phyloP scores from a whole-genome alignment of 2,113 vertebrate genomes.

The Junco hyemalis region DNA sequence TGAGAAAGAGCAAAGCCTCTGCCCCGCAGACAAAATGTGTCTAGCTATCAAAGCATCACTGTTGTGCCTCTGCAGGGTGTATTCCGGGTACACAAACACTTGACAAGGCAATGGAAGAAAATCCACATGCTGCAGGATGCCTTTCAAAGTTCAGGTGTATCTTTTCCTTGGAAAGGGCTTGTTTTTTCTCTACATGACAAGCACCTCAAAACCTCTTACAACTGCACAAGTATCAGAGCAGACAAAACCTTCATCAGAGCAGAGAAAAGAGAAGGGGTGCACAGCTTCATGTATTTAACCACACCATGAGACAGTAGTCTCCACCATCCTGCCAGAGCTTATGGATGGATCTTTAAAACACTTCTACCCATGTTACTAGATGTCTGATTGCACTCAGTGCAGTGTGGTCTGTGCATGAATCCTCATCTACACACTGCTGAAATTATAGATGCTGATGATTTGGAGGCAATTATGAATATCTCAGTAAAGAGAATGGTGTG shows the following conservation, averaged over 20 bases:
- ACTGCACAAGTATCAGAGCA: neutral
- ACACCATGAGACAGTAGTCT: neutral
- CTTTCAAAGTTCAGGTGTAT: neutral
- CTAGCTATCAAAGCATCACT: neutral
- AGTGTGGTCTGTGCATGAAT: neutral
- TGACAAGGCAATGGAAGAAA: neutral
- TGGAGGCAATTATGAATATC: neutral
- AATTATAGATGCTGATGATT: neutral
- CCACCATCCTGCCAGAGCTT: neutral
- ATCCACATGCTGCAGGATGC: neutral
- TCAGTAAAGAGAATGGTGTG: neutral
- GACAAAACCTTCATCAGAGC: neutral
- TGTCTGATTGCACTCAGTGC: neutral
- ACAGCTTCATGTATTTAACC: neutral
- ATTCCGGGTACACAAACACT: neutral
- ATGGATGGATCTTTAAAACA: neutral
- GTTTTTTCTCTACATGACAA: neutral
- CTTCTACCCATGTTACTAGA: neutral
- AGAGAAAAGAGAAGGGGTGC: neutral
- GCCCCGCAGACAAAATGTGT: neutral
- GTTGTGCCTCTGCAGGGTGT: neutral
- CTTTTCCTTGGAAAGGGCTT: neutral
- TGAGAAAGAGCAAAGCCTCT: neutral
- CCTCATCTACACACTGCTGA: neutral
- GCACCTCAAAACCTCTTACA: neutral